Base-by-base conservation (phyloP, 2,888 invertebrate species). In the Phasia obesa region DNA sequence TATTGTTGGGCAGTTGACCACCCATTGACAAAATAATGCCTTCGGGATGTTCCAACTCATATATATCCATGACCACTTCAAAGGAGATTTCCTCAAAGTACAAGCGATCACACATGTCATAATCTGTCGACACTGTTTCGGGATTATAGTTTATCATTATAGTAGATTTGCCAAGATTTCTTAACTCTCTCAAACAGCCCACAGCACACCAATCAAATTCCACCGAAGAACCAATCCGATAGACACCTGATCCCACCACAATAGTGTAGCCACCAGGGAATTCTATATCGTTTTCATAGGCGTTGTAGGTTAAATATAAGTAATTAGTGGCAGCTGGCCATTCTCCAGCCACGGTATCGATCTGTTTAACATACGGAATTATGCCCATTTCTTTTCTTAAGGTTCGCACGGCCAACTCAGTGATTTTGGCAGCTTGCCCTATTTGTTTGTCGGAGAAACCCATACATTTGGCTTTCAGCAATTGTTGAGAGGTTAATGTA, bases 191-290 rank as follows among this genome's bases (percentile, higher is more conserved):
- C 57, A 99, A 93, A 89, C 99, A 99, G 47, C 98, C 97, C 0
- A 99, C 99, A 19, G 99, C 99, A 90, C 99, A 99, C 96, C 99
- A 99, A 92, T 99, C 99, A 91, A 99, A 99, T 92, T 99, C 99
- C 6, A 99, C 99, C 0, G 99, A 99, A 89, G 98, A 97, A n/a
- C 98, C 99, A 86, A 99, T 99, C 76, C 99, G 94, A 89, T 99
- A 99, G 0, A 99, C 98, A 6, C 98, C 98, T 5, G 98, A 98
- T 27, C 98, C 98, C 59, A 98, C 94, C 2, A 98, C 98, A 94
- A 98, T 97, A 0, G 93, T 94, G 87, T 94, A 95, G 64, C 94
- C 94, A 15, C 96, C 96, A 0, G 94, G 94, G 87, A 97, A 97
- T n/a, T 93, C 92, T 53, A 98, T 90, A 89, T 99, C 98, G 90